Percentiles rank a stretch among this genome's conserved stretches.
These are phyloP conservation scores for Cylas formicarius DNA, from an alignment of 1,140 invertebrate species.

Conservation along the genomic window DNA sequence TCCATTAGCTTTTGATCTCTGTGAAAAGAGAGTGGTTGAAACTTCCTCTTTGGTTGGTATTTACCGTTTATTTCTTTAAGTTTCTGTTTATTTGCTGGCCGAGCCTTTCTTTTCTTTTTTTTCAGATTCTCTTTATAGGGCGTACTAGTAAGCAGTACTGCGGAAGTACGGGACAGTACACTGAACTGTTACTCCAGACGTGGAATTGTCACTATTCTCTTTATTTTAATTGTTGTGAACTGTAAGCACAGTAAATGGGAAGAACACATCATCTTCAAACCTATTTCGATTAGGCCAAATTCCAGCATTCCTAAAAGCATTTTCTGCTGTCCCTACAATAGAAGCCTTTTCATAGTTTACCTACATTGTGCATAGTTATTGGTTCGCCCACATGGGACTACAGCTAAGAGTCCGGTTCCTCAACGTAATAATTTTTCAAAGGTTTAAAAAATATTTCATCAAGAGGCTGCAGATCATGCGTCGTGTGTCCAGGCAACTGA, in stretches of 20 bases:
- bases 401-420: background rate
- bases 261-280: background rate
- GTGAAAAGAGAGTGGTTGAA: background rate
- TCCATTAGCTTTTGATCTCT: background rate
- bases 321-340: background rate
- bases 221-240: no score
- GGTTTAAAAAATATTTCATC: conserved; percentile 1
- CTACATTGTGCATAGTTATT: background rate
- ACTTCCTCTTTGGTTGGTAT: background rate
- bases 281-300: conserved; percentile 4
- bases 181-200: no score
- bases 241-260: background rate
- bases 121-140: background rate
- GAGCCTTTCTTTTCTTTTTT: conserved; percentile 4
- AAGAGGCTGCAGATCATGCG: conserved; percentile 4
- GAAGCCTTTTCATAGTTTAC: conserved; percentile 1
- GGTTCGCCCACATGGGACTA: conserved; percentile 1
- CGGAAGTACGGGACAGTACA: background rate
- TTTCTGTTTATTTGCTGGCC: no score
- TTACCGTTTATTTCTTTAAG: no score
- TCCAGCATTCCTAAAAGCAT: background rate
- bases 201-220: no score
- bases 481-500: background rate
- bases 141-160: conserved; percentile 3
- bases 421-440: conserved; percentile 1